phyloP scores from a whole-genome alignment of 2,888 invertebrate species.

The Heteromyza rotundicornis region DNA sequence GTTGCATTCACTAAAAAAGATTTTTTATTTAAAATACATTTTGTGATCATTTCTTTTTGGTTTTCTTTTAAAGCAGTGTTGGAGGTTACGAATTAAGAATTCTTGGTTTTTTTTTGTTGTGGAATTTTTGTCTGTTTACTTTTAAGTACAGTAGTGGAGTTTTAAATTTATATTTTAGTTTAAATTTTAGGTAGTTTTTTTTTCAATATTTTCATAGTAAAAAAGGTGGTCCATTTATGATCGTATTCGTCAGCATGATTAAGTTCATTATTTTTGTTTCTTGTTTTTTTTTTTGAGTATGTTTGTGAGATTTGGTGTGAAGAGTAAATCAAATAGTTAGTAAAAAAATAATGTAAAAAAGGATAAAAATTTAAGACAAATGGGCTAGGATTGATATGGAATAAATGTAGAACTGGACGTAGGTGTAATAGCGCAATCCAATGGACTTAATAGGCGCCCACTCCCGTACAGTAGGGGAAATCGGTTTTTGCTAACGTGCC shows the following conservation, averaged over 20 bases:
- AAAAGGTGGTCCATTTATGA: slow-evolving; percentile 60
- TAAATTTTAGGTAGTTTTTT: slow-evolving; percentile 29
- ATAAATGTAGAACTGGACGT: no score
- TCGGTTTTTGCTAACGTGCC: no score
- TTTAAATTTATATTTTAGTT: no score
- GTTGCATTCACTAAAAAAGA: no score
- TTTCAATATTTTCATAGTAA: slow-evolving; percentile 24
- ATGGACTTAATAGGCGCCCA: no score
- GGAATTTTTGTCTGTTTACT: neutral
- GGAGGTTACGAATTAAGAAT: slow-evolving; percentile 18
- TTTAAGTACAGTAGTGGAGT: neutral
- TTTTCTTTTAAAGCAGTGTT: slow-evolving; percentile 34
- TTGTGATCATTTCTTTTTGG: slow-evolving; percentile 15
- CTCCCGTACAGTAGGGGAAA: no score
- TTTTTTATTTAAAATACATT: slow-evolving; percentile 4
- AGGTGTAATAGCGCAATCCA: no score
- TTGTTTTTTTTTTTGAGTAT: slow-evolving; percentile 24
- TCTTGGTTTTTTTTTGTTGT: neutral
- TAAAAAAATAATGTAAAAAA: no score
- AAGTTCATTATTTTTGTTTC: slow-evolving; percentile 31
- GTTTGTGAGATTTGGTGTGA: no score
- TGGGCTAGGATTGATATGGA: no score
- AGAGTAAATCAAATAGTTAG: no score
- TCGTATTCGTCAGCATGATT: slow-evolving; percentile 53
- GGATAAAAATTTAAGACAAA: no score